Percentiles rank a stretch among this genome's conserved stretches.
Conservation (phyloP, 2,888 invertebrate species). For the Chymomyza amoena region DNA sequence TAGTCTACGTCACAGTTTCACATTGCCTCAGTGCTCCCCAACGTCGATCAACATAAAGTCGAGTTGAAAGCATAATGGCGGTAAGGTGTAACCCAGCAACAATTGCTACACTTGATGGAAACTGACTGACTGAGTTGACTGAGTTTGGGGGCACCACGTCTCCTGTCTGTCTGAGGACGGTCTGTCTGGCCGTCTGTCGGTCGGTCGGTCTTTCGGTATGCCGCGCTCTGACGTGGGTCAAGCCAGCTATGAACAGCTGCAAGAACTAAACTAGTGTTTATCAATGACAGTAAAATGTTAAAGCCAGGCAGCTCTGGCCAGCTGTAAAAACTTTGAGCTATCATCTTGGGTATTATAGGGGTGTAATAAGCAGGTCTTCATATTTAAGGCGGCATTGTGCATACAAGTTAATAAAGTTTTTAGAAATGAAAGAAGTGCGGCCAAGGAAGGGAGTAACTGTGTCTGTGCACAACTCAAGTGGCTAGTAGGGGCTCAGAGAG, state of each 20-base stretch:
- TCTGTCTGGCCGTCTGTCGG: slow-evolving; percentile 1
- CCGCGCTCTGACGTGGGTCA: not conserved
- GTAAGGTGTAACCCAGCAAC: not conserved
- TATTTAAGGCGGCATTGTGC: not conserved
- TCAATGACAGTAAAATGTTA: not conserved
- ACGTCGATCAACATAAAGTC: not conserved
- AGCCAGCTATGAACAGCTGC: not conserved
- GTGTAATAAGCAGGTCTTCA: not conserved
- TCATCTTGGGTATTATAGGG: not conserved
- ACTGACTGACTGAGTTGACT: not conserved
- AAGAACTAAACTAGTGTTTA: not conserved
- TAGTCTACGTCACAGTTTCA: slow-evolving; percentile 34
- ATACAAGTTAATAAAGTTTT: not conserved
- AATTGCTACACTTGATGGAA: slow-evolving; percentile 1
- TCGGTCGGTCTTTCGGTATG: not conserved
- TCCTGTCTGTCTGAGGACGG: not conserved
- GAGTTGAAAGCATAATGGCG: slow-evolving; percentile 16
- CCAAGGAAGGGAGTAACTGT: not conserved
- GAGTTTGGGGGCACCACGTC: not conserved
- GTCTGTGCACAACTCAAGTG: no score
- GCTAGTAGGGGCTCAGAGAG: no score
- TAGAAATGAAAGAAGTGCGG: not conserved
- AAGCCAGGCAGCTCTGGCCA: not conserved
- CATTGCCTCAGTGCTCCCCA: slow-evolving; percentile 6
- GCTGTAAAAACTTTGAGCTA: not conserved